Evolutionary conservation across 1,140 invertebrate species (phyloP).

Genomic region (Limonius californicus): DNA sequence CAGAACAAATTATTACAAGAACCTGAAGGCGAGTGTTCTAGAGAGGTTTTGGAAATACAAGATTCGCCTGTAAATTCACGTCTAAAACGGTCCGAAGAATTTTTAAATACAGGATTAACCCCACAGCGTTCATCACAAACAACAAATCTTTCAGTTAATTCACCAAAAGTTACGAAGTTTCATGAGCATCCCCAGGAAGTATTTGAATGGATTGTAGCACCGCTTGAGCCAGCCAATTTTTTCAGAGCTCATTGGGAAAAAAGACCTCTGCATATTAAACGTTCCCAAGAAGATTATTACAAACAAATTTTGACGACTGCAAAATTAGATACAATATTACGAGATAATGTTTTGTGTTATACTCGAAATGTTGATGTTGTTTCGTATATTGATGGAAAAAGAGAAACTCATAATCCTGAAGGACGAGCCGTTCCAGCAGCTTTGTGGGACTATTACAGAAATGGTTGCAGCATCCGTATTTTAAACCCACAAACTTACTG

Average conservation of each 20-base stretch:
- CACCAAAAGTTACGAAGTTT: background rate
- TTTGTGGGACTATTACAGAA: constrained; percentile 88
- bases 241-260: constrained; percentile 76
- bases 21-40: too few species aligned
- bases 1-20: too few species aligned
- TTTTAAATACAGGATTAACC: too few species aligned
- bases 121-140: background rate
- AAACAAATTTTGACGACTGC: constrained; percentile 69
- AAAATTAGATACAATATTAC: constrained; percentile 73
- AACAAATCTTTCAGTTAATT: background rate
- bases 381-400: constrained; percentile 70
- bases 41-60: too few species aligned
- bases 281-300: constrained; percentile 66
- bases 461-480: constrained; percentile 87
- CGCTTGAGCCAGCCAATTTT: constrained; percentile 60
- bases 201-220: constrained; percentile 69
- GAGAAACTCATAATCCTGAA: constrained; percentile 84
- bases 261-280: constrained; percentile 68
- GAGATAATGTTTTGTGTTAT: constrained; percentile 71
- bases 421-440: constrained; percentile 65
- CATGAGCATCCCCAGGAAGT: constrained; percentile 54
- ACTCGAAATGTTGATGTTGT: constrained; percentile 90
- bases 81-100: too few species aligned
- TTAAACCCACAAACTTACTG: constrained; percentile 93
- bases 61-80: too few species aligned